phyloP scores from a whole-genome alignment of 2,888 invertebrate genomes.

The Aromia moschata region DNA sequence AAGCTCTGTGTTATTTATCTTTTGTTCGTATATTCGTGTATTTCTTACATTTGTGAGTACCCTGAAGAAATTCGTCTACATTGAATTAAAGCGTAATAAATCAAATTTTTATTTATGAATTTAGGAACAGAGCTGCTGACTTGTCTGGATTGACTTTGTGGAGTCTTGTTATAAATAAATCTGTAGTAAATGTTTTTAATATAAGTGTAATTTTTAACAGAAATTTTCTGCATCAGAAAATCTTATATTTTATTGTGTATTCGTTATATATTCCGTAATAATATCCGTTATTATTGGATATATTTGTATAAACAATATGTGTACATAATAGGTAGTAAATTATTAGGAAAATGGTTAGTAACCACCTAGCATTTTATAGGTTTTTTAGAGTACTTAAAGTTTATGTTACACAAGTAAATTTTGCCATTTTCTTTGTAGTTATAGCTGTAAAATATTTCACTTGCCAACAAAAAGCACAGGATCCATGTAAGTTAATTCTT shows the following conservation, averaged over 20 bases:
- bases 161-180: conserved; percentile 8
- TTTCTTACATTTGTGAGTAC: too few species aligned
- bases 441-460: neutral
- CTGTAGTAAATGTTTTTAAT: conserved; percentile 13
- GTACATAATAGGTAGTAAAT: conserved; percentile 20
- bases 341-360: conserved; percentile 11
- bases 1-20: too few species aligned
- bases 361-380: neutral
- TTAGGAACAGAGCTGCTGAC: neutral
- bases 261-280: conserved; percentile 6
- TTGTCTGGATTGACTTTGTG: conserved; percentile 1
- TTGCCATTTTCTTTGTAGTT: conserved; percentile 12
- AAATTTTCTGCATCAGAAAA: conserved; percentile 46
- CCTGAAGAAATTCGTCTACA: too few species aligned
- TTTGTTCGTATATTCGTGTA: too few species aligned
- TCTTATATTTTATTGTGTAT: conserved; percentile 17
- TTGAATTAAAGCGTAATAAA: too few species aligned
- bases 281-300: conserved; percentile 7
- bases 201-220: conserved; percentile 14
- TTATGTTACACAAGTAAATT: conserved; percentile 10
- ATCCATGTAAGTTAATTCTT: conserved; percentile 1
- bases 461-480: conserved; percentile 21
- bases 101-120: too few species aligned
- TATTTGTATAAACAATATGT: conserved; percentile 16
- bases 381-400: conserved; percentile 19